Conservation (phyloP, 2,888 invertebrate genomes). For the Lasiommata megera region DNA sequence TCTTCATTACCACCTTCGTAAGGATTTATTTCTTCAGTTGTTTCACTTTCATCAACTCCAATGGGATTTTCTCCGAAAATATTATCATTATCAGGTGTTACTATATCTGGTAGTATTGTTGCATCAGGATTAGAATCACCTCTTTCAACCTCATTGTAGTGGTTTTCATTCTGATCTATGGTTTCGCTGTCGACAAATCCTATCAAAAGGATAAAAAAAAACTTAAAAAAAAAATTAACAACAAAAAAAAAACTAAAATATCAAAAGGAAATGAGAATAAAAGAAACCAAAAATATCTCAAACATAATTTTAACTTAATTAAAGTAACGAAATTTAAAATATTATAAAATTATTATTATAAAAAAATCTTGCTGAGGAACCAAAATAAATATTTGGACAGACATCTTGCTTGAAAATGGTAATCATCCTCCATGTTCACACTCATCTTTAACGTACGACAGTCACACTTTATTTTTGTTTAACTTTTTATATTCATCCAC, state of each 20-base stretch:
- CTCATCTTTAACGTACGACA: too few relatives aligned
- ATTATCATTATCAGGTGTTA: not conserved
- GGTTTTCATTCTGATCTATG: not conserved
- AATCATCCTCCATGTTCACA: too few relatives aligned
- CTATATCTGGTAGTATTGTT: not conserved
- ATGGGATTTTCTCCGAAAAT: not conserved
- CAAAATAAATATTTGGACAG: too few relatives aligned
- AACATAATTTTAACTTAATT: too few relatives aligned
- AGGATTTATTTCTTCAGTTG: not conserved
- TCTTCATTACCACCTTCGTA: not conserved
- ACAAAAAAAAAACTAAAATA: not conserved
- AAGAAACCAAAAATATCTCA: too few relatives aligned
- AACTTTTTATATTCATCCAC: too few relatives aligned
- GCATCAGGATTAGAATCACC: not conserved
- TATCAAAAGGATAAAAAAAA: constrained; percentile 2
- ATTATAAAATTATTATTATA: too few relatives aligned
- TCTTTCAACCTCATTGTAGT: constrained; percentile 3
- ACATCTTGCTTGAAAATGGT: too few relatives aligned
- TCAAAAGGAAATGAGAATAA: too few relatives aligned
- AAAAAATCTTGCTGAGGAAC: too few relatives aligned
- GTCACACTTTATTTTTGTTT: too few relatives aligned
- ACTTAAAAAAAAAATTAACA: not conserved
- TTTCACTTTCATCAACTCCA: not conserved
- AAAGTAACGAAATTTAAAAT: too few relatives aligned
- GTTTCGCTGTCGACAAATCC: constrained; percentile 4